phyloP scores from a whole-genome alignment of 2,888 invertebrate genomes.

The Agrochola circellaris region DNA sequence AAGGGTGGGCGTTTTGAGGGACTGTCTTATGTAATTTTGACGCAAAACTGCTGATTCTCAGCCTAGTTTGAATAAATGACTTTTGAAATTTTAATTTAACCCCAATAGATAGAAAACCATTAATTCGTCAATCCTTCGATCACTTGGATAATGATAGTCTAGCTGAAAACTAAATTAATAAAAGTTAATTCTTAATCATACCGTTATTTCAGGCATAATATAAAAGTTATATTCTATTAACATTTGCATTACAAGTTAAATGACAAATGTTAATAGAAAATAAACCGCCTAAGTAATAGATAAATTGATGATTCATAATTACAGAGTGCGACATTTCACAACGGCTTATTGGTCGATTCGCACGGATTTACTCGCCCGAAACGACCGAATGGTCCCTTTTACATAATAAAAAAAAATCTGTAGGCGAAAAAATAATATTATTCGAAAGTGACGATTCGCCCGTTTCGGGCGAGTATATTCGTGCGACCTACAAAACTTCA shows the following conservation, averaged over 20 bases:
- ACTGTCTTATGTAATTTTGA: no score
- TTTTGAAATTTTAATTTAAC: no score
- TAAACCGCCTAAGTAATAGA: slow-evolving; percentile 1
- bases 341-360: no score
- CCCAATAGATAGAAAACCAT: neutral
- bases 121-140: neutral
- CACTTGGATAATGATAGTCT: neutral
- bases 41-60: neutral
- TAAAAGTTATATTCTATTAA: neutral
- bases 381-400: no score
- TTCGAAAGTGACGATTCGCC: no score
- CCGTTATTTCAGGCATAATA: neutral
- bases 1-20: no score
- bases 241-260: neutral
- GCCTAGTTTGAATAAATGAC: no score
- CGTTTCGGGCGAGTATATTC: no score
- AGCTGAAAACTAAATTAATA: neutral
- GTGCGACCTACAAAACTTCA: neutral
- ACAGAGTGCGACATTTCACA: neutral
- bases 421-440: no score
- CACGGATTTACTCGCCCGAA: no score
- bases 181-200: neutral
- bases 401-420: no score
- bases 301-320: slow-evolving; percentile 6
- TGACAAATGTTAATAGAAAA: slow-evolving; percentile 15